Conservation (phyloP, 2,113 vertebrate genomes). For the Sphaerodactylus townsendi region DNA sequence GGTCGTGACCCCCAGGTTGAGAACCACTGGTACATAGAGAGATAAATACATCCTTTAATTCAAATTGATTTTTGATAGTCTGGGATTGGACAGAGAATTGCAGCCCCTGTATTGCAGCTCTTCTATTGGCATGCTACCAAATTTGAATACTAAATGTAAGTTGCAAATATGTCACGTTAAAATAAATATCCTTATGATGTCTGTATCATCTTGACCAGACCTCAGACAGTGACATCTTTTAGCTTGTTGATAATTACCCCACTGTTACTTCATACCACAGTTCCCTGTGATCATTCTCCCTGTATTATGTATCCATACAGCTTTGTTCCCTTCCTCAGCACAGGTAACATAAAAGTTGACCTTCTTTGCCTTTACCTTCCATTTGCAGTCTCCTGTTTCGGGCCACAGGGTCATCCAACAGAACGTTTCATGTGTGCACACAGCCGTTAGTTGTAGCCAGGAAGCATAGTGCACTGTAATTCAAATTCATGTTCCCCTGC, state of each 20-base stretch:
- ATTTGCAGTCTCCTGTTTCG: slow-evolving; percentile 17
- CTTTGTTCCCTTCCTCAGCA: slow-evolving; percentile 12
- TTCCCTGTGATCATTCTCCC: neutral
- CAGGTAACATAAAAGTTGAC: slow-evolving; percentile 3
- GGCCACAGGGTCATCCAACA: neutral
- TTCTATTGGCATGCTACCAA: too few species aligned
- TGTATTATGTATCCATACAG: neutral
- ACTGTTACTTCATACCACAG: neutral
- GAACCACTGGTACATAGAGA: too few species aligned
- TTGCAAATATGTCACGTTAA: too few species aligned
- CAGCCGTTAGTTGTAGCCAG: slow-evolving; percentile 7
- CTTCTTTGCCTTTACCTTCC: neutral
- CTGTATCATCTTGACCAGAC: too few species aligned
- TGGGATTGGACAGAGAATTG: too few species aligned
- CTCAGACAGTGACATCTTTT: too few species aligned
- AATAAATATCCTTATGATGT: too few species aligned
- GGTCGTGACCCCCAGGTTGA: too few species aligned
- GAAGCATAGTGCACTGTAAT: neutral
- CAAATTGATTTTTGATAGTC: neutral
- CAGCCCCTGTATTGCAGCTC: neutral
- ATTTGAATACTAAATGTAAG: too few species aligned
- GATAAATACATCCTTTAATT: neutral
- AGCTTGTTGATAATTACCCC: neutral
- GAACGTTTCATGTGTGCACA: neutral
- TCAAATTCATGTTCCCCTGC: neutral